Percentiles rank a stretch among this genome's conserved stretches.
Conservation (phyloP, 2,113 vertebrate genomes). For the Cnemophilus loriae region DNA sequence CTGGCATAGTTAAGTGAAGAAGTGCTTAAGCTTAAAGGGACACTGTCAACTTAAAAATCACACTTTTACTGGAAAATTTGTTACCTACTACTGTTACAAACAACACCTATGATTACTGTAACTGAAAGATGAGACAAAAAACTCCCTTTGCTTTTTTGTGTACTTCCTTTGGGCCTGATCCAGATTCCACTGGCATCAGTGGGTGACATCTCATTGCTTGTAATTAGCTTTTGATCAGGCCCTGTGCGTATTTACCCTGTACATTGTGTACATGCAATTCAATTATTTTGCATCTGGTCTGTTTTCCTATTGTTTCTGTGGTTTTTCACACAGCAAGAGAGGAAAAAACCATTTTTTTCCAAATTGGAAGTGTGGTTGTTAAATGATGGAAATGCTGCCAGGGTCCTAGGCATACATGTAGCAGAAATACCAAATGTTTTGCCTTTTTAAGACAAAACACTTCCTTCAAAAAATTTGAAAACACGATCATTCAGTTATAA, state of each 20-base stretch:
- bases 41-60: slow-evolving; percentile 65
- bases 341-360: not conserved
- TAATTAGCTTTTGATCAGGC: not conserved
- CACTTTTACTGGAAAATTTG: slow-evolving; percentile 51
- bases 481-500: not conserved
- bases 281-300: not conserved
- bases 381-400: not conserved
- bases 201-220: not conserved
- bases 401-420: not conserved
- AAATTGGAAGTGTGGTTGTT: not conserved
- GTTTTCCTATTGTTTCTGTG: slow-evolving; percentile 10
- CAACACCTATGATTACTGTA: slow-evolving; percentile 53
- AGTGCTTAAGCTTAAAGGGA: slow-evolving; percentile 75
- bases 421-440: not conserved
- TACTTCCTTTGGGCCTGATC: slow-evolving; percentile 14
- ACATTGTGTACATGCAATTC: not conserved
- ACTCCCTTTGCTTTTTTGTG: not conserved
- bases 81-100: slow-evolving; percentile 55
- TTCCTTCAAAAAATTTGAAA: slow-evolving; percentile 21
- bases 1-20: slow-evolving; percentile 73
- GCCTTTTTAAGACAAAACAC: not conserved
- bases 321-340: slow-evolving; percentile 10
- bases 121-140: not conserved
- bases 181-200: not conserved
- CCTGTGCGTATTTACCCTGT: not conserved